Base-by-base conservation (phyloP, 2,797 vertebrate species). In the Mycteria americana region DNA sequence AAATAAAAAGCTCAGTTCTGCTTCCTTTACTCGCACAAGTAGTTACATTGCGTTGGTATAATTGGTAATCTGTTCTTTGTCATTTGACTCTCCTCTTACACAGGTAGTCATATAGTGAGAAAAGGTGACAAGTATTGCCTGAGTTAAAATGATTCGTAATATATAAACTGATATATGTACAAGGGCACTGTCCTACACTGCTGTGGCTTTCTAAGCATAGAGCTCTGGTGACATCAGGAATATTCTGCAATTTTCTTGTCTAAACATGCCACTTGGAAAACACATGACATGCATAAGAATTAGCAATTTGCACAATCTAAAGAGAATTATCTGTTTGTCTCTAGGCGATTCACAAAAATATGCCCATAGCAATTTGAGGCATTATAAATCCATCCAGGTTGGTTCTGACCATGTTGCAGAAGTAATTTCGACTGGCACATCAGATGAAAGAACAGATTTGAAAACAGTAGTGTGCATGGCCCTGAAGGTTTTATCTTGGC, bases 381-480 rank as follows among this genome's bases (percentile, higher is more conserved):
- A 95, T 97, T 97, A 95, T 95, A 95, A 97, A 98, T 97, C 95
- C 95, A 94, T 96, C 95, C 97, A 97, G 95, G 96, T 97, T 97
- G 95, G 88, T 96, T 97, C 95, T 98, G 98, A 96, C 96, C 97
- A 95, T 97, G 97, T 97, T 97, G 98, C 96, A 98, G 98, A 98
- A 98, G 97, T 98, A 97, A 98, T 98, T 97, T 97, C 96, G 97
- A 87, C 96, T 98, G 98, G 95, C 97, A 97, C 76, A 77, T 98
- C 97, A 96, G 97, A 97, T 97, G 95, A 97, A 97, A 97, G 97
- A 97, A 98, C 98, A 98, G 97, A 97, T 98, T 98, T 98, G 98
- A 97, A 97, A 98, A 98, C 98, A 98, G 97, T 97, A 97, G 97
- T 96, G 86, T 97, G 96, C 80, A 51, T 89, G 96, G 96, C 97